phyloP scores from a whole-genome alignment of 2,113 vertebrate species.

The Channa argus region DNA sequence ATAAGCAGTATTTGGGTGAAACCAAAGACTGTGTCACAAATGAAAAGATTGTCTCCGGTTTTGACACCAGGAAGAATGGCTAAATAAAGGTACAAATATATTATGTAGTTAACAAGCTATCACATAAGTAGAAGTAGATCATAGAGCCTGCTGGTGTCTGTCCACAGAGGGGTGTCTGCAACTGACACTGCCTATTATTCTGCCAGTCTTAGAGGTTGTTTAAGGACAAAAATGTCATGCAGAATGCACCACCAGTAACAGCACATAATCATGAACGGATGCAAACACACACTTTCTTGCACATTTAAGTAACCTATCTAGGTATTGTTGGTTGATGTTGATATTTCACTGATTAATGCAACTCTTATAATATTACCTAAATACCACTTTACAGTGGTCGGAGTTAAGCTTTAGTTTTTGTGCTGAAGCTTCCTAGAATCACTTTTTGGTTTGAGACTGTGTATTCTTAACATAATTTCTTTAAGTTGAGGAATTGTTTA shows the following conservation, averaged over 20 bases:
- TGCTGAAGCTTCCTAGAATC: too few species aligned
- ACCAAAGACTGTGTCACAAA: slow-evolving; percentile 52
- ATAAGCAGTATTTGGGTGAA: slow-evolving; percentile 60
- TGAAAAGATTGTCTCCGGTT: slow-evolving; percentile 46
- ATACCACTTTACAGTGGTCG: too few species aligned
- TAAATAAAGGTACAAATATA: neutral
- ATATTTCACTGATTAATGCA: neutral
- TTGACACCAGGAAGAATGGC: too few species aligned
- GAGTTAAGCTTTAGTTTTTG: too few species aligned
- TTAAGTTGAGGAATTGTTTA: too few species aligned
- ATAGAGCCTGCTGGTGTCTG: neutral
- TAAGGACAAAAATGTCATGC: too few species aligned
- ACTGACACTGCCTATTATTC: neutral
- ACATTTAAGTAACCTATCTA: too few species aligned
- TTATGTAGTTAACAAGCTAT: slow-evolving; percentile 26
- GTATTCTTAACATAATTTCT: too few species aligned
- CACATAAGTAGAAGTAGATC: neutral
- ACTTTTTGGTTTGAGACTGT: too few species aligned
- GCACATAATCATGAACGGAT: slow-evolving; percentile 3
- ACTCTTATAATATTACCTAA: neutral
- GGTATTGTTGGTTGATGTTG: too few species aligned
- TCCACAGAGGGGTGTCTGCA: neutral
- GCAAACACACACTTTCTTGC: neutral
- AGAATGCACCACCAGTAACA: neutral
- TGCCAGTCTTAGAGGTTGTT: neutral